Conservation (phyloP, 2,888 invertebrate genomes). For the Lepas anatifera region DNA sequence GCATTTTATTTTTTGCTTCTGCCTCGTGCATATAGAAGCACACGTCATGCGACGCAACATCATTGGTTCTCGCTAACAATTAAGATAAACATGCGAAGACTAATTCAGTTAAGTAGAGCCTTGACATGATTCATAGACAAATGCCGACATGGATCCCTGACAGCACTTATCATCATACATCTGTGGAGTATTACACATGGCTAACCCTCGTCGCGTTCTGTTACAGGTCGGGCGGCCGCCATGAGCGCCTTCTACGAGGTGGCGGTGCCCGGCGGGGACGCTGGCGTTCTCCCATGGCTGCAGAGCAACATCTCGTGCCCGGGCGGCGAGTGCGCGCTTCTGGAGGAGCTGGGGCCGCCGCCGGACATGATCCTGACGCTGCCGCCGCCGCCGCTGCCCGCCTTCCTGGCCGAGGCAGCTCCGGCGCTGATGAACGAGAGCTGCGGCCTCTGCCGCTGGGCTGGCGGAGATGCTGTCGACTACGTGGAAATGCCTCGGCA, state of each 20-base stretch:
- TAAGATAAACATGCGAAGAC: no score
- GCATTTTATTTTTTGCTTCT: no score
- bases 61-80: no score
- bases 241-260: conserved; percentile 4
- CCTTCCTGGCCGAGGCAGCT: conserved; percentile 48
- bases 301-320: conserved; percentile 18
- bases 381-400: conserved; percentile 73
- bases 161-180: no score
- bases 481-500: conserved; percentile 67
- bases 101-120: no score
- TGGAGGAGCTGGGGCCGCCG: conserved; percentile 51
- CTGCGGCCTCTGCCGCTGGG: conserved; percentile 34
- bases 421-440: conserved; percentile 22
- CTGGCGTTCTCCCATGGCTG: not conserved
- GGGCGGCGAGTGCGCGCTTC: conserved; percentile 24
- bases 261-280: not conserved
- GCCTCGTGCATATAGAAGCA: no score
- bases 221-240: not conserved
- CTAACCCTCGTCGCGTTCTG: no score
- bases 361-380: conserved; percentile 69
- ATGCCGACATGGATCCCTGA: no score
- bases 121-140: no score
- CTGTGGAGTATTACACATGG: no score
- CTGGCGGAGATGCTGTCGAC: conserved; percentile 49
- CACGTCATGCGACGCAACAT: no score